Evolutionary conservation across 2,797 vertebrate genomes (phyloP), one percentile per base, ranked within the genome.

Genomic region (Myotis myotis): DNA sequence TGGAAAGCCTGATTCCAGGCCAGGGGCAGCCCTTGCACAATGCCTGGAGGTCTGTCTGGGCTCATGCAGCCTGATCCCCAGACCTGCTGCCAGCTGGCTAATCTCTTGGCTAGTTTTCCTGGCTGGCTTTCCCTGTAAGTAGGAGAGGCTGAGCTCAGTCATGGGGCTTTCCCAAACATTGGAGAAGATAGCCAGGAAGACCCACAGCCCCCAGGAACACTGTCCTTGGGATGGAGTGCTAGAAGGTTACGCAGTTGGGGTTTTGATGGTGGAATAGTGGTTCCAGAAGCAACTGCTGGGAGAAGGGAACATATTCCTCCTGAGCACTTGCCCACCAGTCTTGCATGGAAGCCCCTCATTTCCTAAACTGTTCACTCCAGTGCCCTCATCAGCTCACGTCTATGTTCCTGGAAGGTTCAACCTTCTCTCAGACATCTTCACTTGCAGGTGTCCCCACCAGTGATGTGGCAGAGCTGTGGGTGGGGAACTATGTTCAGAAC

Each of bases 91-190:
- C 96, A 95, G 82, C 96, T 94, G 95, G 92, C 96, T 93, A 83
- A 96, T 87, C 94, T 95, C 87, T 96, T 96, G 96, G 62, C 92
- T 94, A 17, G 49, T 89, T 96, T 96, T 68, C 64, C 11, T 38
- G 68, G 89, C 92, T 72, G 51, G 55, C 74, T 83, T 91, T 75
- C 38, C 85, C 90, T 30, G n/a, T 74, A 93, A 85, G 36, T 25
- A 55, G 51, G 9, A 95, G 80, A 96, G 64, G n/a, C 53, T 2
- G 1, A 17, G 88, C 49, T 93, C 51, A 81, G 85, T 66, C 33
- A 74, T 71, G 87, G 79, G 71, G 51, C 76, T 98, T 96, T 96
- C 70, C 86, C 38, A 70, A 30, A 60, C 74, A 17, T 25, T 87
- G 76, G 16, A 96, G 64, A 71, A 68, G 90, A 64, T 70, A 93